A percentile compares a stretch with the other conserved stretches of the same genome.
These are phyloP conservation scores for Maconellicoccus hirsutus DNA, from an alignment of 1,140 invertebrate genomes.

Conservation along the genomic window DNA sequence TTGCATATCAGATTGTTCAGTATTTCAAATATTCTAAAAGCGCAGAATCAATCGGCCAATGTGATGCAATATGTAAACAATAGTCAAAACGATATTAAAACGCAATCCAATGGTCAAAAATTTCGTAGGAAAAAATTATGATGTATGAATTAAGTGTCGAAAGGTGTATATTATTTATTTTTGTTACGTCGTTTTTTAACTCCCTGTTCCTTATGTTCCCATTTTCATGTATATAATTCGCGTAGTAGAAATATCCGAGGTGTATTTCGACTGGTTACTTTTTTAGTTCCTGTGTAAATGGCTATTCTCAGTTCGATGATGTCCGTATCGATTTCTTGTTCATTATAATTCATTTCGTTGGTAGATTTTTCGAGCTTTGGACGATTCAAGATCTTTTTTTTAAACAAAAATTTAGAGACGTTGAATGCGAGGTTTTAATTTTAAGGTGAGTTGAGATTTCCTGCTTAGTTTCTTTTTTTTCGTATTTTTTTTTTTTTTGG, in stretches of 20 bases:
- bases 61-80: not conserved
- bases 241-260: not conserved
- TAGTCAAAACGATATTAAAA: not conserved
- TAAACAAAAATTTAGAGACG: not conserved
- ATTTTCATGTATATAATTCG: not conserved
- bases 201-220: not conserved
- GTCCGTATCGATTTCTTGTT: too few species aligned
- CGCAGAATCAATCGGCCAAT: not conserved
- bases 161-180: not conserved
- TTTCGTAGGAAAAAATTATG: conserved; percentile 11
- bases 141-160: not conserved
- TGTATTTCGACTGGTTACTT: not conserved
- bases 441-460: not conserved
- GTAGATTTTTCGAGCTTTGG: too few species aligned
- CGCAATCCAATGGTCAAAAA: conserved; percentile 4
- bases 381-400: too few species aligned
- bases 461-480: not conserved
- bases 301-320: too few species aligned
- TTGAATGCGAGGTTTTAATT: not conserved
- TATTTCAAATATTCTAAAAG: not conserved
- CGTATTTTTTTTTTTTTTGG: not conserved
- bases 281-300: not conserved
- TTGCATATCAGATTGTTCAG: conserved; percentile 14
- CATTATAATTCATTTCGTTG: too few species aligned
- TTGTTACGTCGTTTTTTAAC: not conserved